These are phyloP conservation scores for Tenthredo scrophulariae DNA, from an alignment of 2,888 invertebrate genomes.

Conservation along the genomic window DNA sequence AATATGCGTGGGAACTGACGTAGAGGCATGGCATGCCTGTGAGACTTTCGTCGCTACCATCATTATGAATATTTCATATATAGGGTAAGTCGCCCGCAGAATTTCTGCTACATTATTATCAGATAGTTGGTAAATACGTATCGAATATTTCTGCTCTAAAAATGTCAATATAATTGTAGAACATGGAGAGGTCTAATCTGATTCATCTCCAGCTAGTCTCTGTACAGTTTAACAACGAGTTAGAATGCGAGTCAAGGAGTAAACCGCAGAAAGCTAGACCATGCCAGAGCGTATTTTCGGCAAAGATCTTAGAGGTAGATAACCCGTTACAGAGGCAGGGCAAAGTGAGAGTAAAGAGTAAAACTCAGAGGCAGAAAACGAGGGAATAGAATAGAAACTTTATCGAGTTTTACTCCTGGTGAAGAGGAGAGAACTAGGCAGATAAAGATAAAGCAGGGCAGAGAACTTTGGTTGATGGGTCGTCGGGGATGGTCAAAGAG, in stretches of 20 bases:
- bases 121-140: background rate
- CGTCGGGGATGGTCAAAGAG: background rate
- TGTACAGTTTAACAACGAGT: background rate
- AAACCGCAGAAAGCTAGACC: background rate
- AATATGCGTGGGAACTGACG: slow-evolving; percentile 43
- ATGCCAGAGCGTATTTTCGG: background rate
- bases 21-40: background rate
- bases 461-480: slow-evolving; percentile 10
- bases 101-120: background rate
- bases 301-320: slow-evolving; percentile 12
- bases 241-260: background rate
- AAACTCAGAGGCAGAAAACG: slow-evolving; percentile 6
- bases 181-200: background rate
- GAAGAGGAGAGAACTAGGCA: slow-evolving; percentile 24
- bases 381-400: slow-evolving; percentile 37
- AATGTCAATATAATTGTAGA: background rate
- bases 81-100: background rate
- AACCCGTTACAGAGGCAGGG: background rate
- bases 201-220: background rate
- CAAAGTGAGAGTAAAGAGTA: slow-evolving; percentile 33
- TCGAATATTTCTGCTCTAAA: background rate
- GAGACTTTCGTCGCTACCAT: background rate
- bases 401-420: slow-evolving; percentile 9
- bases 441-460: background rate
- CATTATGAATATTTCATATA: slow-evolving; percentile 4